Evolutionary conservation across 2,888 invertebrate species (phyloP), one percentile per base, ranked within the genome.

Genomic region (Pyrgus malvae): DNA sequence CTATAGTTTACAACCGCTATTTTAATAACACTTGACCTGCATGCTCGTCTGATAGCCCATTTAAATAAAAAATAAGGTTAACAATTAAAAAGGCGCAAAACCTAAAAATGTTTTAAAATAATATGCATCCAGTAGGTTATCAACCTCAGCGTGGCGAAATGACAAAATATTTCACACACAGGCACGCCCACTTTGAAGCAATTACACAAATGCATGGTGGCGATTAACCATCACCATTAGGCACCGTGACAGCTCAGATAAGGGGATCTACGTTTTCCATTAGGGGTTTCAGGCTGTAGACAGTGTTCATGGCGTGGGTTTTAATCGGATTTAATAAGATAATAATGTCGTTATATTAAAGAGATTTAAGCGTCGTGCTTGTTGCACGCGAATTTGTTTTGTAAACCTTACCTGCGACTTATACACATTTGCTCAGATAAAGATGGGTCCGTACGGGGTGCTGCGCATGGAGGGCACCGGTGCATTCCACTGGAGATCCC

Each of bases 91-190:
- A n/a, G n/a, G n/a, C n/a, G n/a, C n/a, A n/a, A n/a, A n/a, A n/a
- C n/a, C n/a, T n/a, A n/a, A n/a, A n/a, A n/a, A n/a, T n/a, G n/a
- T n/a, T n/a, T n/a, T n/a, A n/a, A n/a, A n/a, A n/a, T n/a, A n/a
- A n/a, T n/a, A n/a, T n/a, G n/a, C n/a, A n/a, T n/a, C n/a, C n/a
- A n/a, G n/a, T n/a, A 41, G 41, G 49, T 49, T 41, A 49, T 49
- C 33, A 49, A 33, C 49, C 49, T 27, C 17, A 16, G 38, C 29
- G 49, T 49, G 41, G 35, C 33, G 42, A 42, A 42, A 50, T 35
- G 50, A 50, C 50, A 50, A 42, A 50, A 50, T 50, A 50, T 42
- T 50, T 50, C 50, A 50, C 42, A 42, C 41, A 35, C 7, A 14
- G 50, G 23, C 41, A 4, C 50, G 42, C 50, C 50, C 33, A 25